Percentiles rank a stretch among this genome's conserved stretches.
These are phyloP conservation scores for Cynocephalus volans DNA, from an alignment of 2,113 vertebrate species.

Conservation along the genomic window DNA sequence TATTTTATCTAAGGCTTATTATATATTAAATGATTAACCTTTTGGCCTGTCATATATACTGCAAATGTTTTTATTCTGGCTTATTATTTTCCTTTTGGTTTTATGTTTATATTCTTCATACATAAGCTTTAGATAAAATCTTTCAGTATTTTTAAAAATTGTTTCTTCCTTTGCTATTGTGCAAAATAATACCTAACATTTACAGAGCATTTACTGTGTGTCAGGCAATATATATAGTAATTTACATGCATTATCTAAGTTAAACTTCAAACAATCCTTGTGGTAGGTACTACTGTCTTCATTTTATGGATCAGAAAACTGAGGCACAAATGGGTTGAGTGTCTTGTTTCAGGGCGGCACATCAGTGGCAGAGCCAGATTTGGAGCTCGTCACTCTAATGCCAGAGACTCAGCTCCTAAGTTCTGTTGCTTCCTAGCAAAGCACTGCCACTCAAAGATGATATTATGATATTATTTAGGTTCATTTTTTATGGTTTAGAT, in stretches of 20 bases:
- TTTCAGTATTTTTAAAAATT: constrained; percentile 1
- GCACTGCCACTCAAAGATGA: not conserved
- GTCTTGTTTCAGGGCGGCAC: not conserved
- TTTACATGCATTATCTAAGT: not conserved
- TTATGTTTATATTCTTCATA: constrained; percentile 17
- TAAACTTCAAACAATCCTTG: not conserved
- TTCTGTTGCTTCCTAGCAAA: not conserved
- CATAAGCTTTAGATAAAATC: not conserved
- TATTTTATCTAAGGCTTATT: constrained; percentile 34
- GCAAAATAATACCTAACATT: constrained; percentile 3
- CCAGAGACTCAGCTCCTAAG: not conserved
- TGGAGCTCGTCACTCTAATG: not conserved
- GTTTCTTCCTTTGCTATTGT: not conserved
- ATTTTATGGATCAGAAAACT: constrained; percentile 22
- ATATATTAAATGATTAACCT: not conserved
- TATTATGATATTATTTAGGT: not conserved
- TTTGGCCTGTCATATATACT: not conserved
- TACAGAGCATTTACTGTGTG: not conserved
- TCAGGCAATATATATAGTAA: not conserved
- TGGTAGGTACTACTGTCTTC: not conserved
- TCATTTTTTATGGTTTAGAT: not conserved
- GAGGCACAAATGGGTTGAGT: not conserved
- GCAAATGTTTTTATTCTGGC: not conserved
- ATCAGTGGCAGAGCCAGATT: not conserved
- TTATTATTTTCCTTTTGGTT: constrained; percentile 46